Evolutionary conservation across 2,797 vertebrate species (phyloP), one percentile per base, ranked within the genome.

Genomic region (Lagodon rhomboides): DNA sequence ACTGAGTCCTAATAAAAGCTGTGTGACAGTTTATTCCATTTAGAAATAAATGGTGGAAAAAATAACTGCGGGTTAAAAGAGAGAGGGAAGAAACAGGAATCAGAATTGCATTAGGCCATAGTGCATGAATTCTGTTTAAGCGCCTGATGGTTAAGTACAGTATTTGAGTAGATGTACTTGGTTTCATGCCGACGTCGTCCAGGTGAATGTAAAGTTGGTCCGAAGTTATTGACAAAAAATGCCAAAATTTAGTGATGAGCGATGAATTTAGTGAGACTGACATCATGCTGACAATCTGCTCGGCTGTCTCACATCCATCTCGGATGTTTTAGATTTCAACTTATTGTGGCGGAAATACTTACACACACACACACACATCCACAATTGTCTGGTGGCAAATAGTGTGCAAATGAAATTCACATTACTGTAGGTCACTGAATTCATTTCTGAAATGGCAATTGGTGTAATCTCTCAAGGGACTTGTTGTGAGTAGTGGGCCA

Each of bases 351-450:
- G 1, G 13, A 71, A 77, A 76, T 38, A 10, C 54, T 76, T 18
- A 9, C 3, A 47, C 23, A 20, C 22, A 13, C 34, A 15, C 59
- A 30, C 12, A 3, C 49, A 55, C 38, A 49, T 78, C 61, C 51
- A 74, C 47, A 43, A 25, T 74, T 56, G 82, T 87, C 84, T 91
- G 49, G 64, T 20, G 25, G 94, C 88, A 95, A 94, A 95, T 91
- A 86, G 82, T 96, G 93, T 95, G 93, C 95, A 95, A 95, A 95
- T 95, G 94, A 96, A 96, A 94, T 94, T 95, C 78, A 41, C 94
- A 97, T 97, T 97, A 97, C 90, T 96, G 93, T 96, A 97, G 97
- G 97, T 98, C 96, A 97, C 95, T 97, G 97, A 98, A 97, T 98
- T 97, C 94, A 97, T 98, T 96, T 97, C 93, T 88, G 92, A 96